Conservation (phyloP, 2,113 vertebrate species). For the Pachyramphus minor region DNA sequence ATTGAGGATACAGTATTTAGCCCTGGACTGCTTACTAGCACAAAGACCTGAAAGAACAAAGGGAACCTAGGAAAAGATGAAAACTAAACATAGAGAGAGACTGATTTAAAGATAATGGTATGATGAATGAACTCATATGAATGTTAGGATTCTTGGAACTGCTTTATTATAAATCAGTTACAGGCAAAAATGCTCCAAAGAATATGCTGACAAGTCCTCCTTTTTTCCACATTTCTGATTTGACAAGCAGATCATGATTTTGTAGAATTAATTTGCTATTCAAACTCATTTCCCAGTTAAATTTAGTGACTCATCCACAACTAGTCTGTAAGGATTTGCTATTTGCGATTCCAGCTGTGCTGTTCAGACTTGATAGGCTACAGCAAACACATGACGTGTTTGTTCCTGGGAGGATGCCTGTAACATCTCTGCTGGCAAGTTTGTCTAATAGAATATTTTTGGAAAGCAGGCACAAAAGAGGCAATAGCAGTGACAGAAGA, state of each 20-base stretch:
- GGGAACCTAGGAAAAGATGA: background rate
- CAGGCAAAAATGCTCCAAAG: conserved; percentile 1
- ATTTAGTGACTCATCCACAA: conserved; percentile 34
- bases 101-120: background rate
- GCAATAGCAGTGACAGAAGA: background rate
- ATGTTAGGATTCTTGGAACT: background rate
- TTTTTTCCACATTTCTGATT: background rate
- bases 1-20: background rate
- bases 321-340: conserved; percentile 11
- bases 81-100: background rate
- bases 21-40: background rate
- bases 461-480: conserved; percentile 7
- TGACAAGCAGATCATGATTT: conserved; percentile 43
- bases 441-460: conserved; percentile 20
- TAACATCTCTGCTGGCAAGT: conserved; percentile 1
- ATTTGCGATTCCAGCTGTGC: conserved; percentile 54
- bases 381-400: background rate
- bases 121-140: background rate
- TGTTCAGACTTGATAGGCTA: conserved; percentile 19
- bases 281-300: conserved; percentile 42
- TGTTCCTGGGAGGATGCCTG: background rate
- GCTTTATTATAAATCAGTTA: background rate
- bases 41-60: background rate
- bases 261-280: conserved; percentile 49
- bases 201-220: conserved; percentile 11